Base-by-base conservation (phyloP, 1,140 invertebrate genomes). In the Akabosia matsudoensis region DNA sequence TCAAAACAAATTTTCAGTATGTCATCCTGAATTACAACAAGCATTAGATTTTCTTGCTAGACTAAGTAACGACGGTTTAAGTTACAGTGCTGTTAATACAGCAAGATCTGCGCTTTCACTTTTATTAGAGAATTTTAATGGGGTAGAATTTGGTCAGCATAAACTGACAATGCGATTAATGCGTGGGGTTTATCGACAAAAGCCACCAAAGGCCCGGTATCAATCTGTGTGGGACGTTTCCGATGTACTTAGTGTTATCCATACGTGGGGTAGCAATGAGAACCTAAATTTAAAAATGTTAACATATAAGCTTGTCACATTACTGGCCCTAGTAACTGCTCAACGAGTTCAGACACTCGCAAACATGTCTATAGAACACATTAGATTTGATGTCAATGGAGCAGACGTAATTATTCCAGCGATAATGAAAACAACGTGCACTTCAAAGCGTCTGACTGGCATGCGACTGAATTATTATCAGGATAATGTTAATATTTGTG, bases 51-150 rank as follows among this genome's bases (percentile, higher is more conserved):
- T n/a, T n/a, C 26, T 34, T 75, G 14, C 54, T 33, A 54, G n/a
- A n/a, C n/a, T n/a, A n/a, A n/a, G n/a, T n/a, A 13, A 67, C 2
- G 1, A 7, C 22, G 74, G 73, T 26, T 18, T 71, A 45, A 54
- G 77, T 74, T 79, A 76, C 37, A 73, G 51, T 67, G 22, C 70
- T 33, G 28, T 76, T 0, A 79, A 79, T 33, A 70, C 74, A 0
- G 74, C 74, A 28, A 75, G 77, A 45, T 76, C 74, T 18, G 74
- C 74, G 0, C 76, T 79, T 26, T 76, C 77, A 3, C 56, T 76
- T 54, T 1, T 74, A 33, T 67, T 79, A 54, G 1, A 13, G 7
- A n/a, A 51, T 31, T 33, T 67, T 31, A 64, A 74, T 26, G 70
- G 45, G 16, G 13, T 33, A 3, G 1, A 30, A 0, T n/a, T 79